These are phyloP conservation scores for Actinia tenebrosa DNA, from an alignment of 64 coral and sea anemone genomes.

Conservation along the genomic window DNA sequence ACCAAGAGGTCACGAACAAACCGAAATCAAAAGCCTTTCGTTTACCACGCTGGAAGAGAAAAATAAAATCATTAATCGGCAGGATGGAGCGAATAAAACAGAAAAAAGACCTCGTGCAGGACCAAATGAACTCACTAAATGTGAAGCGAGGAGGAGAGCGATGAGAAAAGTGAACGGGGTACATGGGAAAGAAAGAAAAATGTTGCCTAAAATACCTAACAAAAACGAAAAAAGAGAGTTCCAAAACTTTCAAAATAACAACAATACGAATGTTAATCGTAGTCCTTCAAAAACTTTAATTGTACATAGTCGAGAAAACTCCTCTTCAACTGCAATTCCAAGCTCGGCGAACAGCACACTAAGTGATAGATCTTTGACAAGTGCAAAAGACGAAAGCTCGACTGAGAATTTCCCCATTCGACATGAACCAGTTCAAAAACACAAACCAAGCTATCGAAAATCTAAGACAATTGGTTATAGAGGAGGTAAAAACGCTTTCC, in stretches of 20 bases:
- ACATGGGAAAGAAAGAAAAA: constrained; percentile 2
- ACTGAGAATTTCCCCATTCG: background rate
- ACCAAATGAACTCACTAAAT: background rate
- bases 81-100: background rate
- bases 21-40: background rate
- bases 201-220: background rate
- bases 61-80: background rate
- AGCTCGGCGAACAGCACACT: constrained; percentile 12
- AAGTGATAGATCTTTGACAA: background rate
- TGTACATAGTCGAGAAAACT: constrained; percentile 6
- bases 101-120: background rate
- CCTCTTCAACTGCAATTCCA: background rate
- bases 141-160: constrained; percentile 8
- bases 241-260: background rate
- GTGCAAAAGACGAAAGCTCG: constrained; percentile 14
- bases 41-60: background rate
- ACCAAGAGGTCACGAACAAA: background rate
- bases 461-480: background rate
- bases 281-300: background rate
- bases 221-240: background rate
- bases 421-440: background rate
- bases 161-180: constrained; percentile 7
- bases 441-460: background rate
- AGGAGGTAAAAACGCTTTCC: constrained; percentile 3
- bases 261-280: background rate